Evolutionary conservation across 2,888 invertebrate species (phyloP).

Genomic region (Cheilosia impressa): DNA sequence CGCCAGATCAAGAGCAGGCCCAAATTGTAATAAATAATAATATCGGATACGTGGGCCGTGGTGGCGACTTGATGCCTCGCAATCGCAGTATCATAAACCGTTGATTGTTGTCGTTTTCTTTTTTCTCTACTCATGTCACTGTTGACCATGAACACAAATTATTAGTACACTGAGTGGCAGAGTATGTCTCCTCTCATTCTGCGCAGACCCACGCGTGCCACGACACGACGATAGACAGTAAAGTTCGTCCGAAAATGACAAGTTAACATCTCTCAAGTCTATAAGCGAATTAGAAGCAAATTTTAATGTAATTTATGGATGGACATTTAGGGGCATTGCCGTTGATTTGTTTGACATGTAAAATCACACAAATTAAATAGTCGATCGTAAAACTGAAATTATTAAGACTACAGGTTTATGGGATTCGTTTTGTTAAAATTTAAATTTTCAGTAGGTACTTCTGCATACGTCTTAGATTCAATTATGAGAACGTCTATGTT

Average conservation of each 20-base stretch:
- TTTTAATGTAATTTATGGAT: conserved; percentile 49
- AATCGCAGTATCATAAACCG: conserved; percentile 52
- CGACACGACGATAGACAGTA: conserved; percentile 39
- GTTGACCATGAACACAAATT: conserved; percentile 65
- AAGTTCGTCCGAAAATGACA: conserved; percentile 44
- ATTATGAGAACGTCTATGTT: conserved; percentile 27
- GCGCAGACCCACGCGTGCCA: conserved; percentile 48
- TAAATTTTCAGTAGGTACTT: conserved; percentile 17
- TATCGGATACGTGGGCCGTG: conserved; percentile 58
- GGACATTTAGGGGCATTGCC: conserved; percentile 41
- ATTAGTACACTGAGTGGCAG: conserved; percentile 43
- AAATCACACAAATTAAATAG: conserved; percentile 32
- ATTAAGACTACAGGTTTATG: conserved; percentile 7
- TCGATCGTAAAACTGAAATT: conserved; percentile 9
- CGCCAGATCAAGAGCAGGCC: conserved; percentile 21
- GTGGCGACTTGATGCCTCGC: conserved; percentile 66
- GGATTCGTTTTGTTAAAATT: conserved; percentile 26
- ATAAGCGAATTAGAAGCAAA: conserved; percentile 43
- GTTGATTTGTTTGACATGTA: conserved; percentile 55
- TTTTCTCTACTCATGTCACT: conserved; percentile 28
- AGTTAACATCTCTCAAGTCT: conserved; percentile 36
- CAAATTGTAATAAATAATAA: conserved; percentile 56
- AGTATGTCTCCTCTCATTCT: conserved; percentile 34
- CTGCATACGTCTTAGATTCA: conserved; percentile 13
- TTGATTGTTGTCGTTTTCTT: conserved; percentile 25